A percentile compares a stretch with the other conserved stretches of the same genome.
Evolutionary conservation across 2,888 invertebrate species (phyloP).

Genomic region (Macrosiphum euphorbiae): DNA sequence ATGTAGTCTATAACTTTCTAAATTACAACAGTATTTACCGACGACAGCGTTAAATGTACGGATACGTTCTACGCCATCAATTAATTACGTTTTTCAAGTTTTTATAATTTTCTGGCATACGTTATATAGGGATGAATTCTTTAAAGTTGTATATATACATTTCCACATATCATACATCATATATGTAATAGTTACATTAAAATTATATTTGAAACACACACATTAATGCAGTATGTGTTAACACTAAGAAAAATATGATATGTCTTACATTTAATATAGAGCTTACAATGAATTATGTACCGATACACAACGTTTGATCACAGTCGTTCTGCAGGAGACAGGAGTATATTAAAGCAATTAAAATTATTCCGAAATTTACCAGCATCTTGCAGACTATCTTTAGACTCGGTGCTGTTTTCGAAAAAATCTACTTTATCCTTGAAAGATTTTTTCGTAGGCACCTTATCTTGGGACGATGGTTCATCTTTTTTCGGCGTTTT

Average conservation of each 20-base stretch:
- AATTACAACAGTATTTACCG: neutral
- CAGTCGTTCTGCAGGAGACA: neutral
- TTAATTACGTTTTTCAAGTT: neutral
- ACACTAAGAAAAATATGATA: neutral
- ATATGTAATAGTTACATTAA: neutral
- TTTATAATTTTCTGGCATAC: neutral
- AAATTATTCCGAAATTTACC: slow-evolving; percentile 43
- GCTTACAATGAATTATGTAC: neutral
- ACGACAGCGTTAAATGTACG: neutral
- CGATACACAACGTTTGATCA: slow-evolving; percentile 39
- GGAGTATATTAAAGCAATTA: neutral
- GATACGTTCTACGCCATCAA: neutral
- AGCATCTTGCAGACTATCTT: slow-evolving; percentile 1
- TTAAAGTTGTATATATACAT: neutral
- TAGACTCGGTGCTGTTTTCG: slow-evolving; percentile 8
- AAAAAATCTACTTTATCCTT: slow-evolving; percentile 40
- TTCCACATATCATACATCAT: neutral
- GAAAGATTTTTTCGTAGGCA: slow-evolving; percentile 27
- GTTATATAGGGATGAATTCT: neutral
- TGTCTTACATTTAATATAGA: neutral
- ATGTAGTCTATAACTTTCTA: neutral
- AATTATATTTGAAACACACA: no score
- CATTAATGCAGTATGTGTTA: neutral
- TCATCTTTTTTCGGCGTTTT: slow-evolving; percentile 20
- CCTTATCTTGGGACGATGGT: neutral